These are phyloP conservation scores for Oenanthe oenanthe DNA, from an alignment of 2,113 vertebrate species.

Conservation along the genomic window DNA sequence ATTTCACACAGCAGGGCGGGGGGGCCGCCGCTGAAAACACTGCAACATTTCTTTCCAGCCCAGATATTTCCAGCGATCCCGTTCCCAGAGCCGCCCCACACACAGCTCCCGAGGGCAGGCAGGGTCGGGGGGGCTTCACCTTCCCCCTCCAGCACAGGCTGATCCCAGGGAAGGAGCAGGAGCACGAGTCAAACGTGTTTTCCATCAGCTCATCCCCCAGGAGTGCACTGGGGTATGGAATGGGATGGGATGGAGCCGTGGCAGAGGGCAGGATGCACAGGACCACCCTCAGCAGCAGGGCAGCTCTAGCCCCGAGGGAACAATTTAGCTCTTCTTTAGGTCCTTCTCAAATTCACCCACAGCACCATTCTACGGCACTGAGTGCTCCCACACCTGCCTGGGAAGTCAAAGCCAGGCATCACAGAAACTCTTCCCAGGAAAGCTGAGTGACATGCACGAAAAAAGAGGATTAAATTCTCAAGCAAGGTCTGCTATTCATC, in stretches of 20 bases:
- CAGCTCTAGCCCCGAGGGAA: not conserved
- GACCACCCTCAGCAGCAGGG: not conserved
- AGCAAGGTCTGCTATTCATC: not conserved
- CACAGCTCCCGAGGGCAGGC: not conserved
- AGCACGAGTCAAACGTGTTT: not conserved
- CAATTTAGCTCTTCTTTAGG: not conserved
- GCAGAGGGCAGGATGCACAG: not conserved
- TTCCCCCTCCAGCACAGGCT: not conserved
- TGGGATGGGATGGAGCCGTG: not conserved
- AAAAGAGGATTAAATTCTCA: not conserved
- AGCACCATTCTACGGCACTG: fast-evolving
- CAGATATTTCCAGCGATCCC: not conserved
- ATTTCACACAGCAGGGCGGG: not conserved
- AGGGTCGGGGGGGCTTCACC: not conserved
- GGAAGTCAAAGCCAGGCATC: not conserved
- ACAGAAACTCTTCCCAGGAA: not conserved
- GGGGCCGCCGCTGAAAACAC: not conserved
- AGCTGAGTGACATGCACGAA: not conserved
- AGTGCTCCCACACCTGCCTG: not conserved
- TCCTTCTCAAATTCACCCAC: not conserved
- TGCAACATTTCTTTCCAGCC: not conserved
- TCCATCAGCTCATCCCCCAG: not conserved
- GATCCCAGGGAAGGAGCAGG: not conserved
- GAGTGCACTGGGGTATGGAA: fast-evolving
- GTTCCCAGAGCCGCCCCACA: not conserved